These are phyloP conservation scores for Nemoura dubitans DNA, from an alignment of 2,888 invertebrate genomes.

Conservation along the genomic window DNA sequence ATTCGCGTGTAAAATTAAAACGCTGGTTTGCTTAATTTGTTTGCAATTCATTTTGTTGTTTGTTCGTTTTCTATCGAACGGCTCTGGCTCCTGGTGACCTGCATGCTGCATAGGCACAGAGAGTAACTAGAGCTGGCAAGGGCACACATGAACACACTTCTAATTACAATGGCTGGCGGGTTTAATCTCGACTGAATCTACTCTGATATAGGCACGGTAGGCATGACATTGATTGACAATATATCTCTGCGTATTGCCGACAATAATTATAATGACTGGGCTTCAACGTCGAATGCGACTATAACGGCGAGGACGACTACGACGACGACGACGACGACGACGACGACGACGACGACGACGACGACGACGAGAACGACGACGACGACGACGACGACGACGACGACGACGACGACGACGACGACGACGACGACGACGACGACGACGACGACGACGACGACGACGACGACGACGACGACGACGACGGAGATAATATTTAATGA, in stretches of 20 bases:
- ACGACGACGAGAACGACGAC: neutral
- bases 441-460: neutral
- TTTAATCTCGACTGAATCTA: neutral
- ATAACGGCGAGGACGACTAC: too few relatives aligned
- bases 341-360: neutral
- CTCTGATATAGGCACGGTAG: too few relatives aligned
- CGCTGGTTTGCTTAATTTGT: neutral
- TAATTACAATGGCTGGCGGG: neutral
- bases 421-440: neutral
- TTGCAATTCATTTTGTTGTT: neutral
- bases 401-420: neutral
- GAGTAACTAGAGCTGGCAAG: neutral
- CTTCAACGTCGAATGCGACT: too few relatives aligned
- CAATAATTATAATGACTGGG: neutral
- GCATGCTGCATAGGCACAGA: neutral
- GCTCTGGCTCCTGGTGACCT: neutral
- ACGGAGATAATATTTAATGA: neutral
- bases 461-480: neutral
- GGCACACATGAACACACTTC: neutral
- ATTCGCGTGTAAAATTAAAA: neutral
- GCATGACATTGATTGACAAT: neutral
- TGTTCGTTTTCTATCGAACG: neutral
- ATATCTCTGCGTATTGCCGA: neutral
- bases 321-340: neutral
- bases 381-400: neutral